A percentile compares a stretch with the other conserved stretches of the same genome.
These are phyloP conservation scores for Crenuchus spilurus DNA, from an alignment of 2,797 vertebrate genomes.

Conservation along the genomic window DNA sequence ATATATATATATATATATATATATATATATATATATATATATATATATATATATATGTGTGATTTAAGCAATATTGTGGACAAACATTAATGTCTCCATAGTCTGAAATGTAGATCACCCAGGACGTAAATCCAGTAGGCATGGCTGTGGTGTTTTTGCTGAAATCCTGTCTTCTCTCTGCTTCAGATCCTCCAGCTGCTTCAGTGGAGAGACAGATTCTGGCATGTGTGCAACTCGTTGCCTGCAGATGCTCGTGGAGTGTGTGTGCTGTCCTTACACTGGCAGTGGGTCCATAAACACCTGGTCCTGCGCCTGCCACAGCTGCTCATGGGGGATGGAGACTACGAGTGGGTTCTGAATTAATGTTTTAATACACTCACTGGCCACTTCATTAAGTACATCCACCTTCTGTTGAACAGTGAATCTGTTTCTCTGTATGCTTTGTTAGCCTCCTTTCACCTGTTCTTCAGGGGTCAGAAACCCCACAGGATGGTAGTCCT, in stretches of 20 bases:
- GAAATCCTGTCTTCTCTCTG: slow-evolving; percentile 14
- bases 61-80: too few relatives aligned
- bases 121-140: too few relatives aligned
- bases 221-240: slow-evolving; percentile 82
- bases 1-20: too few relatives aligned
- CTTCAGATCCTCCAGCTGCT: slow-evolving; percentile 75
- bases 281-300: slow-evolving; percentile 96
- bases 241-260: slow-evolving; percentile 82
- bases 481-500: too few relatives aligned
- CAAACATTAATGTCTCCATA: too few relatives aligned
- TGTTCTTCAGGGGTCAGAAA: too few relatives aligned
- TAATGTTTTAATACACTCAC: neutral
- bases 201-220: slow-evolving; percentile 91
- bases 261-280: slow-evolving; percentile 90
- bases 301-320: slow-evolving; percentile 83
- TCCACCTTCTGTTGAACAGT: too few relatives aligned
- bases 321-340: slow-evolving; percentile 81
- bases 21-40: too few relatives aligned
- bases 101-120: too few relatives aligned
- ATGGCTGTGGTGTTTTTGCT: neutral
- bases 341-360: slow-evolving; percentile 79
- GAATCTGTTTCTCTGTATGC: too few relatives aligned
- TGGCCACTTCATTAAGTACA: neutral
- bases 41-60: too few relatives aligned
- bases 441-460: neutral